Evolutionary conservation across 35 echinoderm and acorn worm genomes (phyloP), one percentile per base, ranked within the genome.

Genomic region (Strongylocentrotus purpuratus): DNA sequence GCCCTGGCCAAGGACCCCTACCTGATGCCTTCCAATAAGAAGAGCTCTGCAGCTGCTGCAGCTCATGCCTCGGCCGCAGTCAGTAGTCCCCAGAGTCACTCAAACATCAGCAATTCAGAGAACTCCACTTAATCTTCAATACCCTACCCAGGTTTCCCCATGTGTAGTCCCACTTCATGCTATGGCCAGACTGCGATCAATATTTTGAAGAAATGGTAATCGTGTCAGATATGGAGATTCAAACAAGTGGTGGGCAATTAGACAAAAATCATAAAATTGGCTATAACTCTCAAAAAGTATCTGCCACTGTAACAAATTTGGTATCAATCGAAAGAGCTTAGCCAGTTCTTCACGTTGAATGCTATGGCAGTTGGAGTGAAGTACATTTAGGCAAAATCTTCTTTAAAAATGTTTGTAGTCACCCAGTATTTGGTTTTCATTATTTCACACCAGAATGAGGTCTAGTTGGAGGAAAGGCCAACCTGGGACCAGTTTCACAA

Each of bases 1-100:
- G 95, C 94, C 11, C 88, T 99, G 33, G 94, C 98, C 85, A 98
- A 95, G 88, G 95, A 97, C 47, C 47, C 94, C 0, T 99, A 99
- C 91, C 95, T 99, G 35, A 86, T 90, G 45, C 98, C 97, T 2
- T 92, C 92, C 85, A 94, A 92, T 65, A 96, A 94, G 65, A 95
- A 96, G 60, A 95, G 94, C 22, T 85, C 86, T 14, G 47, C 95
- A 46, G 95, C 95, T 14, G 95, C 65, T 65, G 65, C 50, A 32
- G 48, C 88, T 25, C 93, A 78, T 86, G 94, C 32, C 47, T 87
- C 46, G 47, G 41, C 61, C 2, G 61, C 94, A 28, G 70, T 48
- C 86, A 94, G 85, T 65, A 96, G 85, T 93, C 91, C 91, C 45
- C 46, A 33, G 9, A n/a, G 13, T 58, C 91, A 93, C 5, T 20